These are phyloP conservation scores for Clanis bilineata DNA, from an alignment of 2,888 invertebrate species.

Conservation along the genomic window DNA sequence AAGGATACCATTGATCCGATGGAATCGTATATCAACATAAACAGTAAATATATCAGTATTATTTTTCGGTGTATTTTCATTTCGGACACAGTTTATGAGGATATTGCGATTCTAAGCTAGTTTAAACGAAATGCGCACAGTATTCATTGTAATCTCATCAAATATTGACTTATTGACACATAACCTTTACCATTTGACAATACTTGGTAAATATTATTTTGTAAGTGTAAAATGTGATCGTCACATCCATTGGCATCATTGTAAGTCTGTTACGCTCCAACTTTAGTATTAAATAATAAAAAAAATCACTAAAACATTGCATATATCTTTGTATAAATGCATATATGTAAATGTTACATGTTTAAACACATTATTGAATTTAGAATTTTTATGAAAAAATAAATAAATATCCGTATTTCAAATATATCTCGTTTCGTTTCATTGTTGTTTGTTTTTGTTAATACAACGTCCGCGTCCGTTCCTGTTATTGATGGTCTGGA, in stretches of 20 bases:
- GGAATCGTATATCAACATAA: conserved; percentile 64
- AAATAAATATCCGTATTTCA: conserved; percentile 83
- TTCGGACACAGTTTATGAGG: conserved; percentile 49
- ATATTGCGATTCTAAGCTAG: conserved; percentile 63
- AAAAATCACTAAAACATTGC: conserved; percentile 77
- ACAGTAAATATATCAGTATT: conserved; percentile 58
- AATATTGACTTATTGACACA: conserved; percentile 44
- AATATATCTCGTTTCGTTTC: conserved; percentile 75
- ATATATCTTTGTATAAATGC: conserved; percentile 83
- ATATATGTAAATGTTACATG: conserved; percentile 83
- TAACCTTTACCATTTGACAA: conserved; percentile 78
- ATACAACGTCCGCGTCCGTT: background rate
- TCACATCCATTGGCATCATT: conserved; percentile 60
- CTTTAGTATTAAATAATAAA: conserved; percentile 72
- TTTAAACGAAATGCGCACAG: conserved; percentile 72
- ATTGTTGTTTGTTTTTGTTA: conserved; percentile 42
- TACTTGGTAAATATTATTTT: conserved; percentile 80
- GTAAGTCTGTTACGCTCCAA: conserved; percentile 77
- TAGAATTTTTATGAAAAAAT: conserved; percentile 84
- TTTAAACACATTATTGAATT: conserved; percentile 83
- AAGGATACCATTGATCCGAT: conserved; percentile 37
- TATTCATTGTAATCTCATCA: conserved; percentile 61
- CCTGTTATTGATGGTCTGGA: background rate
- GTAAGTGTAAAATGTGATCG: conserved; percentile 75
- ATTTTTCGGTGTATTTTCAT: conserved; percentile 41